Conservation (phyloP, 2,888 invertebrate species). For the Epistrophe eligans region DNA sequence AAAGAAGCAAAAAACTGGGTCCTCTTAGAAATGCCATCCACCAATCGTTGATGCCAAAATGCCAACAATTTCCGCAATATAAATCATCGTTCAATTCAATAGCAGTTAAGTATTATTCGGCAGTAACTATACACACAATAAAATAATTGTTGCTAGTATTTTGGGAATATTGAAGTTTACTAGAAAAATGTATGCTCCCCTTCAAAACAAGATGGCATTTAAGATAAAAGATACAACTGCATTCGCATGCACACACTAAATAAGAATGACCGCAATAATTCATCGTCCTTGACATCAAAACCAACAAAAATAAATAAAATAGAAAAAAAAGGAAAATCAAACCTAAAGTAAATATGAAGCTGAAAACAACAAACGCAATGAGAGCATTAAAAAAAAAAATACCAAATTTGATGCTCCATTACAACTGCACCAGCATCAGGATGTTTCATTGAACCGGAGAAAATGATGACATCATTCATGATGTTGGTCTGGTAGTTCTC, state of each 20-base stretch:
- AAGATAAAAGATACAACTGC: constrained; percentile 51
- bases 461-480: constrained; percentile 73
- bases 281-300: constrained; percentile 75
- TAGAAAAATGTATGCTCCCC: constrained; percentile 42
- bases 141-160: constrained; percentile 17
- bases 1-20: too few species aligned
- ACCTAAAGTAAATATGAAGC: constrained; percentile 18
- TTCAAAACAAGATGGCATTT: constrained; percentile 4
- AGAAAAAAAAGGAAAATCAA: constrained; percentile 16
- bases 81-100: constrained; percentile 70
- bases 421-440: constrained; percentile 60
- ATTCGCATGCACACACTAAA: constrained; percentile 47
- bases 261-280: constrained; percentile 72
- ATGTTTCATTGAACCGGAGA: constrained; percentile 61
- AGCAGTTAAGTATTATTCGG: constrained; percentile 37
- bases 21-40: background rate
- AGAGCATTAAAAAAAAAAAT: constrained; percentile 28
- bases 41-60: constrained; percentile 17
- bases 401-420: constrained; percentile 66
- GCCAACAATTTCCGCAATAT: constrained; percentile 71
- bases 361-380: constrained; percentile 50
- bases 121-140: constrained; percentile 24
- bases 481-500: background rate
- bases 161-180: constrained; percentile 47
- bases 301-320: constrained; percentile 8